These are phyloP conservation scores for Thereva nobilitata DNA, from an alignment of 2,888 invertebrate species.

Conservation along the genomic window DNA sequence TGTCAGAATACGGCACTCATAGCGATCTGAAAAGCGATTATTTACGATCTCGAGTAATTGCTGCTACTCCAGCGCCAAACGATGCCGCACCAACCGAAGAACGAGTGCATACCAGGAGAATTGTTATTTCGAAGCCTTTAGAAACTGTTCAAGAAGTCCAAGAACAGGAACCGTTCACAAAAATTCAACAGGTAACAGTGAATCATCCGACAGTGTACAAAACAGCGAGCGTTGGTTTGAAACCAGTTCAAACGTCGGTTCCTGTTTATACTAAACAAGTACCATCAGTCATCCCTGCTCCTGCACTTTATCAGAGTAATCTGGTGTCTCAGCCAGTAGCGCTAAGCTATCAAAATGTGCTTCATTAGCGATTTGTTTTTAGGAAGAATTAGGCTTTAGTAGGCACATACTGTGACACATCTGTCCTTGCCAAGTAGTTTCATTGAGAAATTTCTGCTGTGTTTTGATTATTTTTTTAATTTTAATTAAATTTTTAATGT, in stretches of 20 bases:
- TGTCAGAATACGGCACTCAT: slow-evolving; percentile 50
- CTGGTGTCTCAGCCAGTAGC: too few relatives aligned
- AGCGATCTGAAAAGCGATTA: not conserved
- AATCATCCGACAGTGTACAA: slow-evolving; percentile 62
- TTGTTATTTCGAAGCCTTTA: slow-evolving; percentile 66
- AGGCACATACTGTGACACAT: too few relatives aligned
- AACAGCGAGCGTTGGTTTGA: slow-evolving; percentile 58
- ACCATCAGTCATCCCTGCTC: not conserved
- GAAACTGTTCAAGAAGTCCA: slow-evolving; percentile 66
- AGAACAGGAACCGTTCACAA: slow-evolving; percentile 64
- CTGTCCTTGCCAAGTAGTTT: too few relatives aligned
- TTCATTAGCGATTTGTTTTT: too few relatives aligned
- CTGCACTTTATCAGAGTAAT: not conserved
- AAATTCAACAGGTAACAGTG: slow-evolving; percentile 63
- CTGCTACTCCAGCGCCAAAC: slow-evolving; percentile 63
- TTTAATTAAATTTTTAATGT: too few relatives aligned
- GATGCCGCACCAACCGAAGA: slow-evolving; percentile 61
- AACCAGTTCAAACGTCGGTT: slow-evolving; percentile 58
- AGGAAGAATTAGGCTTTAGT: too few relatives aligned
- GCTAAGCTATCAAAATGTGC: too few relatives aligned
- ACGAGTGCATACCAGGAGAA: slow-evolving; percentile 64
- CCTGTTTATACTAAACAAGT: slow-evolving; percentile 49
- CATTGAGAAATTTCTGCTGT: too few relatives aligned
- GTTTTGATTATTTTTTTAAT: too few relatives aligned
- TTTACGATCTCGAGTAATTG: slow-evolving; percentile 55